Percentiles rank a stretch among this genome's conserved stretches.
Evolutionary conservation across 2,888 invertebrate species (phyloP).

Genomic region (Erannis defoliaria): DNA sequence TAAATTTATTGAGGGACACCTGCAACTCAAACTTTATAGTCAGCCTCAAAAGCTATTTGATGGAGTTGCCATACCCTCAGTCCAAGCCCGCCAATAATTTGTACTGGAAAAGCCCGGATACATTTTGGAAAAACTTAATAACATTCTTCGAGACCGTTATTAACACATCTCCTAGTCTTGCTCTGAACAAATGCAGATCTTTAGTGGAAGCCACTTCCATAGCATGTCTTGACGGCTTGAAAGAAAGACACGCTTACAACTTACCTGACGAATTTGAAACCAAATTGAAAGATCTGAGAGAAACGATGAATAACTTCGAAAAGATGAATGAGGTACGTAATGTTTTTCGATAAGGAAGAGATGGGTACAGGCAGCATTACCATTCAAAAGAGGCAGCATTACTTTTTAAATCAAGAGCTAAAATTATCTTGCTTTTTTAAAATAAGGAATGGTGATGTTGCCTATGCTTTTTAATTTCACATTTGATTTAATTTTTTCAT

Average conservation of each 20-base stretch:
- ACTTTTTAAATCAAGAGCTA: not conserved
- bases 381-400: not conserved
- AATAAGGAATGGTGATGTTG: not conserved
- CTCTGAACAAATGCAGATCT: constrained; percentile 65
- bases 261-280: constrained; percentile 54
- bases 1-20: constrained; percentile 63
- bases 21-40: constrained; percentile 69
- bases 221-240: constrained; percentile 62
- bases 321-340: constrained; percentile 56
- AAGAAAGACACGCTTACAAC: constrained; percentile 56
- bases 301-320: constrained; percentile 56
- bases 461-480: no score
- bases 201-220: constrained; percentile 64
- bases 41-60: constrained; percentile 63
- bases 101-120: constrained; percentile 69
- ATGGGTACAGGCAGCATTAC: not conserved
- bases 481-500: no score
- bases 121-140: constrained; percentile 72
- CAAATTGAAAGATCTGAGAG: constrained; percentile 57
- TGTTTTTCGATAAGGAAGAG: not conserved
- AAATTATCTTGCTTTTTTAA: no score
- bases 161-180: constrained; percentile 66
- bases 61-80: constrained; percentile 65
- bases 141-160: constrained; percentile 68
- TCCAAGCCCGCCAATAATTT: constrained; percentile 48